Percentiles rank a stretch among this genome's conserved stretches.
phyloP scores from a whole-genome alignment of 1,140 invertebrate species.

The Calephelis virginiensis region DNA sequence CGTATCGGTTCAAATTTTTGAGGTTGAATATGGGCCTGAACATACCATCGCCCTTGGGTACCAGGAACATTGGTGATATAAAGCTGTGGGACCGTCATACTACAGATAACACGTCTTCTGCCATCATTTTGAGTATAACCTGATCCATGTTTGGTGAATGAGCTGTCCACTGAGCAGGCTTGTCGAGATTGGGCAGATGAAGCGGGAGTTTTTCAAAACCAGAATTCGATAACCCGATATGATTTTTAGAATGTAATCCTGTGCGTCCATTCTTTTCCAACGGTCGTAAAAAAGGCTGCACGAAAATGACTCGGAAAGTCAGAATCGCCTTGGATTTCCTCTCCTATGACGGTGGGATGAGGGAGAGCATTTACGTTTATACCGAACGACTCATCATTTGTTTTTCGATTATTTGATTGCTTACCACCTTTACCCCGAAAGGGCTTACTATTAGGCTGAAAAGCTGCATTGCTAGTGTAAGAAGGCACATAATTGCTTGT shows the following conservation, averaged over 20 bases:
- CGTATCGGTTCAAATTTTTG: slow-evolving; percentile 11
- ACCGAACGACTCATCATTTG: background rate
- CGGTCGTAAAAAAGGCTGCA: slow-evolving; percentile 6
- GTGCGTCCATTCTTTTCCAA: slow-evolving; percentile 15
- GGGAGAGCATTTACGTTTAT: slow-evolving; percentile 21
- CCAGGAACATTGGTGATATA: slow-evolving; percentile 20
- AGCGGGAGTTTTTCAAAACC: slow-evolving; percentile 5
- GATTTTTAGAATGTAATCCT: slow-evolving; percentile 20
- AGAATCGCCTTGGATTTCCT: slow-evolving; percentile 18
- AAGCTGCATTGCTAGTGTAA: background rate
- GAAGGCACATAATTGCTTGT: background rate
- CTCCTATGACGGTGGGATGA: slow-evolving; percentile 26
- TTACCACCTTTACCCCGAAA: slow-evolving; percentile 5
- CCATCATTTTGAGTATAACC: background rate
- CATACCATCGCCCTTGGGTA: slow-evolving; percentile 18
- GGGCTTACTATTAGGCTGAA: background rate
- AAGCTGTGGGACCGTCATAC: slow-evolving; percentile 13
- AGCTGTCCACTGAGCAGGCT: background rate
- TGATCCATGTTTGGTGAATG: background rate
- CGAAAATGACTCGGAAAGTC: slow-evolving; percentile 20
- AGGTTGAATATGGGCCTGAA: slow-evolving; percentile 23
- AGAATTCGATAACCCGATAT: slow-evolving; percentile 22
- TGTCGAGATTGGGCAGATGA: background rate
- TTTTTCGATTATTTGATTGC: slow-evolving; percentile 7
- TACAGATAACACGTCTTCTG: background rate